These are phyloP conservation scores for Poliocrania exsul DNA, from an alignment of 2,797 vertebrate genomes.

Conservation along the genomic window DNA sequence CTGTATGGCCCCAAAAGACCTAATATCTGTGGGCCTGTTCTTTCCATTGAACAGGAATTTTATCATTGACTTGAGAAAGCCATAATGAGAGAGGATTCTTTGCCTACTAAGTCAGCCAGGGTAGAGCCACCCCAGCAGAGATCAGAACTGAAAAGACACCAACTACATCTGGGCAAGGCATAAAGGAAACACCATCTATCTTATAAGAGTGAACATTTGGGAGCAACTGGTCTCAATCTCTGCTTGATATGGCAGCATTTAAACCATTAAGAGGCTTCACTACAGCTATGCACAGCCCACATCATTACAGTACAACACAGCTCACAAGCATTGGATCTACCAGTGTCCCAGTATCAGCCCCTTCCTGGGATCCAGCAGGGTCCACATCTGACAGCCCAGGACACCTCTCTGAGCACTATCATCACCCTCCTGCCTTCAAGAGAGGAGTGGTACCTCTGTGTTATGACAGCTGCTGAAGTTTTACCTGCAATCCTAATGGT, in stretches of 20 bases:
- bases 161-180: neutral
- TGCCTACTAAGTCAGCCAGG: neutral
- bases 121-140: neutral
- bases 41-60: neutral
- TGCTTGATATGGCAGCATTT: neutral
- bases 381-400: neutral
- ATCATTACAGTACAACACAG: fast-evolving
- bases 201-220: neutral
- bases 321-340: fast-evolving
- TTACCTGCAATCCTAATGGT: neutral
- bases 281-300: neutral
- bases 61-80: neutral
- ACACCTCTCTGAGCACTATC: fast-evolving
- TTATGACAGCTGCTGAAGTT: neutral
- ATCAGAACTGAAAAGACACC: neutral
- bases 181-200: fast-evolving
- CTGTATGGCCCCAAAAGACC: neutral
- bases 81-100: neutral
- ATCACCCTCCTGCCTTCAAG: neutral
- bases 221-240: neutral
- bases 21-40: neutral
- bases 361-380: neutral
- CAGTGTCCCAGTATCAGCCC: neutral
- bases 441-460: neutral
- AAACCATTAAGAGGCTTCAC: neutral